Evolutionary conservation across 2,888 invertebrate species (phyloP).

Genomic region (Synanthedon myopaeformis): DNA sequence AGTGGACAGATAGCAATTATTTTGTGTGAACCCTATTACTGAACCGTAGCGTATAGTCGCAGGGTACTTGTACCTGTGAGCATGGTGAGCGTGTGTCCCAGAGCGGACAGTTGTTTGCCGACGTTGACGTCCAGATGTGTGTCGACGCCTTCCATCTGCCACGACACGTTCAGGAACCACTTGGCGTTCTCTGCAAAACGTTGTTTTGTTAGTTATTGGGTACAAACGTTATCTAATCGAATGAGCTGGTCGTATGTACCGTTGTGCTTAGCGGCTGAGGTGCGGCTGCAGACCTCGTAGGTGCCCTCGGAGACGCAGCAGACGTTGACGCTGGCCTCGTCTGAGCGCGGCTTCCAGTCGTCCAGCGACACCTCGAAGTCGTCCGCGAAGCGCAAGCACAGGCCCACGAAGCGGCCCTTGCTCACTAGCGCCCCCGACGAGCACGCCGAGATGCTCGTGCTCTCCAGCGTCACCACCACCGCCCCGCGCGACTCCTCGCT

Average conservation of each 20-base stretch:
- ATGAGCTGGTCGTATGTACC: constrained; percentile 70
- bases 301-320: constrained; percentile 99
- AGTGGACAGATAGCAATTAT: neutral
- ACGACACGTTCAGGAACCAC: constrained; percentile 97
- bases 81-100: constrained; percentile 96
- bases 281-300: constrained; percentile 96
- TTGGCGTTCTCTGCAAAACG: constrained; percentile 85
- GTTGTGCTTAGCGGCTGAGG: constrained; percentile 85
- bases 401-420: constrained; percentile 87
- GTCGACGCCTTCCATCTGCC: constrained; percentile 99
- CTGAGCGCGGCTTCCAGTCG: constrained; percentile 93
- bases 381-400: constrained; percentile 95
- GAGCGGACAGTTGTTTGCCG: constrained; percentile 93
- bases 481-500: constrained; percentile 89
- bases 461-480: constrained; percentile 94
- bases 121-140: constrained; percentile 96
- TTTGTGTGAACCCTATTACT: neutral
- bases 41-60: neutral
- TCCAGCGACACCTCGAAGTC: constrained; percentile 97
- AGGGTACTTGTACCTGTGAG: constrained; percentile 75
- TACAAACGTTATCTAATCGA: too few relatives aligned
- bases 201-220: too few relatives aligned
- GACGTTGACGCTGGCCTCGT: constrained; percentile 86
- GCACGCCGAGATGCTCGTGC: constrained; percentile 94
- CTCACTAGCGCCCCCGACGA: constrained; percentile 96